phyloP scores from a whole-genome alignment of 1,140 invertebrate genomes.

The Drosophila obscura region DNA sequence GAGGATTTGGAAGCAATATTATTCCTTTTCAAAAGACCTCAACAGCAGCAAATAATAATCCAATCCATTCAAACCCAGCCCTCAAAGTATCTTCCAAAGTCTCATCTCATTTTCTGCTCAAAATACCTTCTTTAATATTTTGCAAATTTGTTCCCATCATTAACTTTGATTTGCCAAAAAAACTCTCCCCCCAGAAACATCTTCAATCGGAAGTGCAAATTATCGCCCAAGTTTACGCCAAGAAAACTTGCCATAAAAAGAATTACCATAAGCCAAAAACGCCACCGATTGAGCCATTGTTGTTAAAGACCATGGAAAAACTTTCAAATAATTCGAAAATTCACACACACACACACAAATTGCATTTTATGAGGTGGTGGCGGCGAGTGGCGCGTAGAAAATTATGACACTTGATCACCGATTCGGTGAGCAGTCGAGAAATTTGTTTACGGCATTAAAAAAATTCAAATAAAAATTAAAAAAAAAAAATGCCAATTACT shows the following conservation, averaged over 20 bases:
- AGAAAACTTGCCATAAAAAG: slow-evolving; percentile 13
- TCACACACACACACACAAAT: slow-evolving; percentile 29
- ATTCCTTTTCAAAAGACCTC: too few relatives aligned
- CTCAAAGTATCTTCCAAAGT: too few relatives aligned
- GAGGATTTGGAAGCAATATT: too few relatives aligned
- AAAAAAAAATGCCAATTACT: slow-evolving; percentile 64
- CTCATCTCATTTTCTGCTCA: too few relatives aligned
- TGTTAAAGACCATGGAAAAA: slow-evolving; percentile 39
- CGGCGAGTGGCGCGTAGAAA: slow-evolving; percentile 32
- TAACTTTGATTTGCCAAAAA: not conserved
- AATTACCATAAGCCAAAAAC: slow-evolving; percentile 29
- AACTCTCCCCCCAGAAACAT: not conserved
- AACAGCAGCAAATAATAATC: too few relatives aligned
- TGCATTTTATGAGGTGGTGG: slow-evolving; percentile 15
- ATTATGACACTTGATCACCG: slow-evolving; percentile 76
- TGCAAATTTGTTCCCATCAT: not conserved
- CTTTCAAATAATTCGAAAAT: slow-evolving; percentile 32
- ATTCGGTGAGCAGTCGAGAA: slow-evolving; percentile 19
- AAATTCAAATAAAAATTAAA: too few relatives aligned
- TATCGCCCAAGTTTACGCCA: slow-evolving; percentile 8
- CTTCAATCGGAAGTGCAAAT: slow-evolving; percentile 33
- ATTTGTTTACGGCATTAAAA: slow-evolving; percentile 71
- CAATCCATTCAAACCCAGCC: too few relatives aligned
- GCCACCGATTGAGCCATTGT: slow-evolving; percentile 20
- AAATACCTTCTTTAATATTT: not conserved